Base-by-base conservation (phyloP, 2,113 vertebrate genomes). In the Pipa parva region DNA sequence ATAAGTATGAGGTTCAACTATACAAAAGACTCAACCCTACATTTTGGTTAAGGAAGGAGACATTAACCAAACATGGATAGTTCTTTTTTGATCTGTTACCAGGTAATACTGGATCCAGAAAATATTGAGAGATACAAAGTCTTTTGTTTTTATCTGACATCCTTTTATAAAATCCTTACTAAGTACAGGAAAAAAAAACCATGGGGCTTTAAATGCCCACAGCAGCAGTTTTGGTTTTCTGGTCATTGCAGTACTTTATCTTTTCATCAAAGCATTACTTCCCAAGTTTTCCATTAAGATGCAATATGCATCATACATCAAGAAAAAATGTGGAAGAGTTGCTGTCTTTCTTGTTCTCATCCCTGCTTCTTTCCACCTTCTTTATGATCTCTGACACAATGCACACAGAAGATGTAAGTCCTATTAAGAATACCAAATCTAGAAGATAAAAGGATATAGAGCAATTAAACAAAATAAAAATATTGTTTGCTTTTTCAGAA, bases 361-460 rank as follows among this genome's bases (percentile, higher is more conserved):
- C 84, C 79, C 80, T 86, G 75, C 86, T 88, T 13, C 92, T 81
- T 83, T 99, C 95, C 54, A 95, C 74, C 81, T 87, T 89, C 91
- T 99, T 99, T 71, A 98, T 95, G 72, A 87, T 59, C 78, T 99
- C 97, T 0, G 93, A 90, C 63, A 97, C 93, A 9, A 97, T 74
- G 58, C 95, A 98, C 46, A 99, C 97, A 0, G 95, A 96, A 0
- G 95, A 98, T 3, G 97, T 97, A 63, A 99, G 92, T 51, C 84
- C 89, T 75, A 98, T 50, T 72, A 99, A 91, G 81, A 98, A 94
- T 39, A 98, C 76, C 72, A 99, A 83, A 82, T 98, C 97, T 99
- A 82, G 1, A 83, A 79, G 11, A 75, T 20, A 77, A 36, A 73
- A 59, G 10, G 13, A 21, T 8, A 7, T 26, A 15, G 18, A 7